Evolutionary conservation across 1,140 invertebrate species (phyloP).

Genomic region (Cydia strobilella): DNA sequence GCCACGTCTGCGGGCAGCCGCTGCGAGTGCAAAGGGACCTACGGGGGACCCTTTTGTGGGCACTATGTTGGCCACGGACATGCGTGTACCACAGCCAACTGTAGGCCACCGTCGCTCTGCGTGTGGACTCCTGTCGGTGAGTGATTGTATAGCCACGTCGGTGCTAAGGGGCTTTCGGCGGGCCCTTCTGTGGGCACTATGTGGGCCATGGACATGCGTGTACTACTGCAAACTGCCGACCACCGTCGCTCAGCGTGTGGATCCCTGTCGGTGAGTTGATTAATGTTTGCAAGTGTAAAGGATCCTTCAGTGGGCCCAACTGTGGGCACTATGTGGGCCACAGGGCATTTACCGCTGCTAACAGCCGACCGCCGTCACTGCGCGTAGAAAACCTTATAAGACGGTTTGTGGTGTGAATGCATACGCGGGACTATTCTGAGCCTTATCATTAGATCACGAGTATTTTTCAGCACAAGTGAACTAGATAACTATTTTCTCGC

Average conservation of each 20-base stretch:
- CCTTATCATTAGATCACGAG: too few species aligned
- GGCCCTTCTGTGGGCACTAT: slow-evolving; percentile 79
- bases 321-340: slow-evolving; percentile 78
- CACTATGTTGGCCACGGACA: slow-evolving; percentile 81
- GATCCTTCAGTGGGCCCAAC: too few species aligned
- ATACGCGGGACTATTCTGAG: slow-evolving; percentile 41
- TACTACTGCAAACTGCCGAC: slow-evolving; percentile 79
- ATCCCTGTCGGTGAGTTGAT: slow-evolving; percentile 35
- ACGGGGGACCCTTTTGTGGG: slow-evolving; percentile 80
- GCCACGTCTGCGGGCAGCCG: slow-evolving; percentile 41
- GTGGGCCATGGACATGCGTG: slow-evolving; percentile 83
- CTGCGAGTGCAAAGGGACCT: slow-evolving; percentile 78
- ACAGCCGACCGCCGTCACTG: slow-evolving; percentile 69
- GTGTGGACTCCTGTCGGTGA: slow-evolving; percentile 53
- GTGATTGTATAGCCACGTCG: slow-evolving; percentile 29
- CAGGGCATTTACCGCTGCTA: slow-evolving; percentile 81
- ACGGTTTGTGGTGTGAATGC: too few species aligned
- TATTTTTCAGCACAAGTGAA: too few species aligned
- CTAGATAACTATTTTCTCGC: too few species aligned
- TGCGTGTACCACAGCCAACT: slow-evolving; percentile 82
- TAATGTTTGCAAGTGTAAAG: too few species aligned
- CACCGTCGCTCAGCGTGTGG: slow-evolving; percentile 56
- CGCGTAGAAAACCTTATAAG: too few species aligned
- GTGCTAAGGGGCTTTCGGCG: slow-evolving; percentile 79
- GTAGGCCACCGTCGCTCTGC: slow-evolving; percentile 63